These are phyloP conservation scores for Bubo blakistoni DNA, from an alignment of 2,113 vertebrate species.

Conservation along the genomic window DNA sequence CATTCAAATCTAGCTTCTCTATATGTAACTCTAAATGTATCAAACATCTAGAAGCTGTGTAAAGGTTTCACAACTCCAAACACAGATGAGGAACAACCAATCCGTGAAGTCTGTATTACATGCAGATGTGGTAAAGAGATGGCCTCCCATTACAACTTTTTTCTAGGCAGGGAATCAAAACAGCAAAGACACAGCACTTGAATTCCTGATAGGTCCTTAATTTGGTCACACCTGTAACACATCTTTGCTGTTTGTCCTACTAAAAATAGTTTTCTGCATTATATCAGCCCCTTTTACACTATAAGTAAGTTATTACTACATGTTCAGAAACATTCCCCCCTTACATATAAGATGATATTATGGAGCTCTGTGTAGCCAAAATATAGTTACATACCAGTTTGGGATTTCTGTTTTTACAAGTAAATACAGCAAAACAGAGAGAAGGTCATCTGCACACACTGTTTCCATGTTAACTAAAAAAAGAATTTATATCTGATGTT, in stretches of 20 bases:
- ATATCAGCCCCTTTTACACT: background rate
- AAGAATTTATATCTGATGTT: background rate
- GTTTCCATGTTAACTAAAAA: conserved; percentile 86
- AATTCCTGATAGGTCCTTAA: background rate
- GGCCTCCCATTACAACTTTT: background rate
- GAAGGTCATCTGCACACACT: conserved; percentile 92
- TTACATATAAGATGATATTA: background rate
- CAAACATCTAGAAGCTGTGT: background rate
- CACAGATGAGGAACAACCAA: background rate
- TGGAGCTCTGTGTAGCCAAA: background rate
- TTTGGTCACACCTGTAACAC: background rate
- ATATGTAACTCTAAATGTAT: background rate
- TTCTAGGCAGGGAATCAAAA: background rate
- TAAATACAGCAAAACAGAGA: conserved; percentile 90
- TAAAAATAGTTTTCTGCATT: background rate
- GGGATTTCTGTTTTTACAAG: conserved; percentile 96
- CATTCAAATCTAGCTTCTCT: background rate
- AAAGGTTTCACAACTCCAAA: background rate
- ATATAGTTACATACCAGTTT: conserved; percentile 83
- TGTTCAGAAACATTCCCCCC: background rate
- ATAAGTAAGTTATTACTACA: background rate
- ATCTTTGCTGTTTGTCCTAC: background rate
- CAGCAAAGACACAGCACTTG: background rate
- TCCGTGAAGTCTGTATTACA: background rate
- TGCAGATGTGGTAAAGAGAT: background rate